Evolutionary conservation across 1,140 invertebrate species (phyloP).

Genomic region (Holotrichia oblita): DNA sequence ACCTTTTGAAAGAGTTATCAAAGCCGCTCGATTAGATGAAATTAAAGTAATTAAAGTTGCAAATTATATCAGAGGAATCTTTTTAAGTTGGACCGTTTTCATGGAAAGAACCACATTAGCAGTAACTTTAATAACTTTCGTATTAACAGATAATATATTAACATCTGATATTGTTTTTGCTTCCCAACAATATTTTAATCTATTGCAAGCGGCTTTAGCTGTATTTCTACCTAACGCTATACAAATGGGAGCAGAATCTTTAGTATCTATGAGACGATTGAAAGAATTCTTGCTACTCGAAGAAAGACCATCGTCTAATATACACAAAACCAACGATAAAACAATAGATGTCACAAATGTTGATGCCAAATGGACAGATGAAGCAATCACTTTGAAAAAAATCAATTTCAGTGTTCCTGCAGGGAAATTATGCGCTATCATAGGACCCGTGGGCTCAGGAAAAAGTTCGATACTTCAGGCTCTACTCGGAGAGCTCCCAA

Average conservation of each 20-base stretch:
- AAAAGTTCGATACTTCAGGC: constrained; percentile 81
- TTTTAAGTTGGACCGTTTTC: constrained; percentile 75
- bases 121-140: constrained; percentile 72
- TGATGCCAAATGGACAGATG: constrained; percentile 66
- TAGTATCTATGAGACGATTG: constrained; percentile 68
- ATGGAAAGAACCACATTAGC: constrained; percentile 75
- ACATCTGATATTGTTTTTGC: constrained; percentile 75
- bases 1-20: constrained; percentile 73
- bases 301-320: constrained; percentile 59
- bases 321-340: constrained; percentile 1
- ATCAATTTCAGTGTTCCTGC: constrained; percentile 69
- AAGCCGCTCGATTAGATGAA: constrained; percentile 63
- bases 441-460: constrained; percentile 82
- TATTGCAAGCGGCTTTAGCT: constrained; percentile 75
- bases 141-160: constrained; percentile 69
- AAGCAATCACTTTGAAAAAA: constrained; percentile 64
- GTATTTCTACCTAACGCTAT: constrained; percentile 75
- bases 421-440: constrained; percentile 76
- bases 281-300: constrained; percentile 67
- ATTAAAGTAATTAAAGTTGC: constrained; percentile 64
- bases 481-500: constrained; percentile 75
- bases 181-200: constrained; percentile 75
- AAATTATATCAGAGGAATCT: constrained; percentile 75
- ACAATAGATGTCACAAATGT: constrained; percentile 64
- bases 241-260: constrained; percentile 68